Evolutionary conservation across 2,797 vertebrate species (phyloP), one percentile per base, ranked within the genome.

Genomic region (Enteromius mattozi): DNA sequence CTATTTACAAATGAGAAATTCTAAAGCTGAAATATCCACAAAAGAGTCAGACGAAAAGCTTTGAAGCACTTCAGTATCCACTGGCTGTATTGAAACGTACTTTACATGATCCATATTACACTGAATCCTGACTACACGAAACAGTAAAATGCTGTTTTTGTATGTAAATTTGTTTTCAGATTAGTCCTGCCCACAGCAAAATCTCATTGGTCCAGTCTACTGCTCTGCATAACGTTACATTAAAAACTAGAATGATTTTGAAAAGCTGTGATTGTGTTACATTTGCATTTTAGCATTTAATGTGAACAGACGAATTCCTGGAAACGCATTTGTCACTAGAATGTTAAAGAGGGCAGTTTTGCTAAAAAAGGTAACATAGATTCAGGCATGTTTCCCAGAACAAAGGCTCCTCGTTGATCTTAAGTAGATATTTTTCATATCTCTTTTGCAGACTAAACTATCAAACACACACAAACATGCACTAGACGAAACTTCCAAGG

Each of bases 401-500:
- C 82, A 83, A 83, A 78, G 63, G 24, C 65, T 59, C 24, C 49
- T 72, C 37, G 0, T 16, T 37, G 47, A 78, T 83, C 49, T 33
- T 9, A 68, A 77, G 12, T 40, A 77, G 74, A 83, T 56, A 56
- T 70, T 56, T 42, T 16, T 59, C 72, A 69, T 45, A 54, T 35
- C 13, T 71, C 65, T 71, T 49, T 35, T 61, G 37, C 76, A 79
- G 82, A 84, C 76, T 79, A 84, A 84, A 79, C 76, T 49, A 71
- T 79, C 45, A 66, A 21, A 5, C 74, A 27, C 61, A 74, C 81
- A 75, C 80, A 17, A 33, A 66, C 83, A 77, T 30, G 4, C 42
- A 19, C 78, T 82, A 88, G 88, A 89, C 87, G 68, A 88, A 87
- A 87, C 78, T 83, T 24, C 4, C 3, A 84, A 66, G 65, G 40